A percentile compares a stretch with the other conserved stretches of the same genome.
These are phyloP conservation scores for Sipha flava DNA, from an alignment of 1,140 invertebrate species.

Conservation along the genomic window DNA sequence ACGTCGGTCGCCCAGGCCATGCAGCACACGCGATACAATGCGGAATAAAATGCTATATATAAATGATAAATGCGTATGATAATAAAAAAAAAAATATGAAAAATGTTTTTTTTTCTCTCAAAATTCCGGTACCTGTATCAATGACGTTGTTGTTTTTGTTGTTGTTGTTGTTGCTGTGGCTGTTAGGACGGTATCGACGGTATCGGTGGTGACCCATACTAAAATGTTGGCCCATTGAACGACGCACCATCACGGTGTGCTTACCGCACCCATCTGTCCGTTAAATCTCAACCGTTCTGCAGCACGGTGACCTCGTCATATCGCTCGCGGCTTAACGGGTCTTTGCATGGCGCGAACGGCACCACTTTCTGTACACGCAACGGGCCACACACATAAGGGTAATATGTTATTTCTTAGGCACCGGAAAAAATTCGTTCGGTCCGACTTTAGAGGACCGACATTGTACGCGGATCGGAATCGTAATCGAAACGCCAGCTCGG, in stretches of 20 bases:
- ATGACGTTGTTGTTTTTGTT: conserved; percentile 4
- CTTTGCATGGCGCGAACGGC: not conserved
- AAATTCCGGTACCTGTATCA: not conserved
- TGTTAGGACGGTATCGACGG: conserved; percentile 49
- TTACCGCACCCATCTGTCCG: conserved; percentile 40
- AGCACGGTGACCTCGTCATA: not conserved
- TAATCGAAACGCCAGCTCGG: not conserved
- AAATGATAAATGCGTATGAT: too few relatives aligned
- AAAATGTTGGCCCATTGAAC: conserved; percentile 57
- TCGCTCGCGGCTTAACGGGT: not conserved
- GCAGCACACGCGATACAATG: too few relatives aligned
- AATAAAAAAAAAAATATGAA: too few relatives aligned
- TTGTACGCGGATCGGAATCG: too few relatives aligned
- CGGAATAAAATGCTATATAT: too few relatives aligned
- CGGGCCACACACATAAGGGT: not conserved
- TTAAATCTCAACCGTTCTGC: not conserved
- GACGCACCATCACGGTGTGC: conserved; percentile 46
- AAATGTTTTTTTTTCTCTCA: not conserved
- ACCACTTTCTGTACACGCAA: not conserved
- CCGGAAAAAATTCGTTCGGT: not conserved
- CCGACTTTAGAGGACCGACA: too few relatives aligned
- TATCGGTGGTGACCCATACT: conserved; percentile 57
- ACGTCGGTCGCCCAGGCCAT: too few relatives aligned
- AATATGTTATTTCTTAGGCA: not conserved
- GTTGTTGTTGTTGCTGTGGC: conserved; percentile 35